Conservation (phyloP, 2,888 invertebrate species). For the Deroplatys truncata region DNA sequence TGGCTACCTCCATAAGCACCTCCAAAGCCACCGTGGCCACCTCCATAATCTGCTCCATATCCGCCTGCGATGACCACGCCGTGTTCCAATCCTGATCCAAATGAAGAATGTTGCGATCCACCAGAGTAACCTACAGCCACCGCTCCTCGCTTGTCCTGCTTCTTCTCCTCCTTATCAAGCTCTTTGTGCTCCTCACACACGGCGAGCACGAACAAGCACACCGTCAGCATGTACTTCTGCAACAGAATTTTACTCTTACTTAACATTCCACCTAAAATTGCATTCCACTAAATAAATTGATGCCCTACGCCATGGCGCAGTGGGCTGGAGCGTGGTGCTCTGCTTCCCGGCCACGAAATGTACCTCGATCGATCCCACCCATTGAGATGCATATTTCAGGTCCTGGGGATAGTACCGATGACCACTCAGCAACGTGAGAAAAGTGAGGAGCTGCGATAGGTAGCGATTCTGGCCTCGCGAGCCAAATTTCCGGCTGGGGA, state of each 20-base stretch:
- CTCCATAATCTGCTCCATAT: not conserved
- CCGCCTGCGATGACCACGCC: not conserved
- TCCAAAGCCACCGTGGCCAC: not conserved
- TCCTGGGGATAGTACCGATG: no score
- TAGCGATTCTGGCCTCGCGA: no score
- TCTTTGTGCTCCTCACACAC: not conserved
- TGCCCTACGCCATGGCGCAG: no score
- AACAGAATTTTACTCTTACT: not conserved
- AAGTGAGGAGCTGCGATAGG: no score
- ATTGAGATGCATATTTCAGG: no score
- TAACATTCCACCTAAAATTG: no score
- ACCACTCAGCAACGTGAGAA: no score
- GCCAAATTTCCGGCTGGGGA: no score
- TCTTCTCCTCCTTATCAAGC: not conserved
- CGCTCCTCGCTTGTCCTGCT: conserved; percentile 17
- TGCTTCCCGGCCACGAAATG: no score
- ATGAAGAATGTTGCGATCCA: not conserved
- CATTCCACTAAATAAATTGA: no score
- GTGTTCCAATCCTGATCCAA: not conserved
- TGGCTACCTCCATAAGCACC: not conserved
- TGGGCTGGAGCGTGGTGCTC: no score
- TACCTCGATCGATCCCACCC: no score
- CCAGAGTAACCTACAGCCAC: not conserved
- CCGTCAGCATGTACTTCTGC: not conserved
- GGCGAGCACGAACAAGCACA: not conserved